phyloP scores from a whole-genome alignment of 2,797 vertebrate genomes.

The Oreortyx pictus region DNA sequence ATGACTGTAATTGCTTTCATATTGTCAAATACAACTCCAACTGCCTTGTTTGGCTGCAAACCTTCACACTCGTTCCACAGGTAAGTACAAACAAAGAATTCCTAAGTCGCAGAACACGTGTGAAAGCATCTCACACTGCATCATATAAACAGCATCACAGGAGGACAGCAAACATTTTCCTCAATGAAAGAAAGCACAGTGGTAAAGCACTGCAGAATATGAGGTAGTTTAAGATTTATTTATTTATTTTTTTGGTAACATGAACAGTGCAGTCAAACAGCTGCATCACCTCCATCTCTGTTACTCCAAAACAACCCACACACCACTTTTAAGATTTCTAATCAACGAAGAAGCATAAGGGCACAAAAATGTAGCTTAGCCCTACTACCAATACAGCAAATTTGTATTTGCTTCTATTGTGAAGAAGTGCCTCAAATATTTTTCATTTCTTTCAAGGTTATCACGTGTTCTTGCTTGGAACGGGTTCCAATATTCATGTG shows the following conservation, averaged over 20 bases:
- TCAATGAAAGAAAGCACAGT: neutral
- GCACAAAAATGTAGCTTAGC: neutral
- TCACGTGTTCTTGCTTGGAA: neutral
- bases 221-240: neutral
- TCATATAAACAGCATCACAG: neutral
- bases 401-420: constrained; percentile 7
- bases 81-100: constrained; percentile 1
- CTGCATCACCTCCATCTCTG: neutral
- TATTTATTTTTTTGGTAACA: neutral
- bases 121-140: neutral
- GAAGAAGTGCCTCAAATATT: neutral
- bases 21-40: neutral
- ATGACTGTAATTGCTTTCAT: neutral
- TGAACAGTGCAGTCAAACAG: neutral
- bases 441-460: constrained; percentile 14
- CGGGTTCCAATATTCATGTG: neutral
- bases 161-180: neutral
- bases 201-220: neutral
- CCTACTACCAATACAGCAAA: neutral
- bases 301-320: neutral
- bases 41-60: neutral
- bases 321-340: neutral
- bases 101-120: neutral
- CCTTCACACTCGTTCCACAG: neutral
- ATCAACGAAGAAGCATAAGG: neutral